Evolutionary conservation across 2,888 invertebrate genomes (phyloP), one percentile per base, ranked within the genome.

Genomic region (Hyppa rectilinea): DNA sequence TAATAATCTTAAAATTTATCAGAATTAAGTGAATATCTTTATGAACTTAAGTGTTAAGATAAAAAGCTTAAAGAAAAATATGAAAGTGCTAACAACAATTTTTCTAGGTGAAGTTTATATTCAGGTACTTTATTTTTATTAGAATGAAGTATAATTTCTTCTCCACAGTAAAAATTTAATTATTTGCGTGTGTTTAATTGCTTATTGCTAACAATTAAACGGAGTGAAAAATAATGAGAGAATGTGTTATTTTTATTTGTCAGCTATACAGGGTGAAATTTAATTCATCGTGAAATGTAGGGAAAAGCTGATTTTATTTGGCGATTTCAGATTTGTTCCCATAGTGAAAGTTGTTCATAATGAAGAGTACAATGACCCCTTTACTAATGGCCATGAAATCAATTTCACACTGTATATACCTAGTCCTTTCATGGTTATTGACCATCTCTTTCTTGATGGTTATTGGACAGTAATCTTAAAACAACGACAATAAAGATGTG

Each of bases 21-120:
- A 45, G 47, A 52, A 9, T 45, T 17, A 45, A 45, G 14, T 45
- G 17, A 31, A 53, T 53, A 23, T 47, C 9, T 43, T 76, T 7
- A 68, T 50, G 23, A 50, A n/a, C 26, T 56, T 10, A 43, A 56
- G 49, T 50, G 36, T 45, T 45, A 26, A 23, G n/a, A 52, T 71
- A 58, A 56, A 67, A 45, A 58, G 45, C 26, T 43, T 43, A n/a
- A 77, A 40, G 7, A 49, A 56, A 75, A 55, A 34, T 9, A n/a
- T 29, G 36, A 43, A 38, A 71, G 71, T 56, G 43, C 36, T 45
- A 38, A 45, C 26, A 70, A 49, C 29, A 45, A n/a, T 50, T n/a
- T 26, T 70, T 49, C 2, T n/a, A 34, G 36, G 38, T 38, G 40
- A 50, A 69, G 26, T 78, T 70, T 78, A 34, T 71, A 45, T 36